These are phyloP conservation scores for Phengaris alcon DNA, from an alignment of 2,888 invertebrate species.

Conservation along the genomic window DNA sequence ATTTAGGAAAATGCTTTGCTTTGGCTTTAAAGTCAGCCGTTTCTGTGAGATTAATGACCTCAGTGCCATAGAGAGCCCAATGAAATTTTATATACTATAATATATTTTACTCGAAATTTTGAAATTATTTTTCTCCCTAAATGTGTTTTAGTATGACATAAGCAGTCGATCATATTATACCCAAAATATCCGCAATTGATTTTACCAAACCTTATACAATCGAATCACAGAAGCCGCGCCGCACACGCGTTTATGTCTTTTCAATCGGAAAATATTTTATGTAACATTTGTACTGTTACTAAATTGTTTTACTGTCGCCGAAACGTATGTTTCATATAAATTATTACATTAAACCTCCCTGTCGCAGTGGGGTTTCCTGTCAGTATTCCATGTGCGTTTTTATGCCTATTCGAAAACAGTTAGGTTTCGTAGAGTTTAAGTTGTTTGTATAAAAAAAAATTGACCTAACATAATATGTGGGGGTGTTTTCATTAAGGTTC, in stretches of 20 bases:
- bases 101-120: too few species aligned
- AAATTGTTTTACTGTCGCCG: background rate
- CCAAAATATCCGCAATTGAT: too few species aligned
- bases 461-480: background rate
- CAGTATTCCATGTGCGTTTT: background rate
- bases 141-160: too few species aligned
- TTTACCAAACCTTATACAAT: background rate
- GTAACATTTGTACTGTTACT: background rate
- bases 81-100: too few species aligned
- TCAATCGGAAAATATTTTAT: background rate
- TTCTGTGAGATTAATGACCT: too few species aligned
- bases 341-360: background rate
- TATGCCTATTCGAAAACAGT: background rate
- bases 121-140: too few species aligned
- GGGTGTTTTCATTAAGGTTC: background rate
- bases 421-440: background rate
- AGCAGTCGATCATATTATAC: too few species aligned
- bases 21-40: too few species aligned
- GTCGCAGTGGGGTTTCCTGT: background rate
- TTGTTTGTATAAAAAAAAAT: background rate
- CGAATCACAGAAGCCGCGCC: background rate
- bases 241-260: slow-evolving; percentile 26
- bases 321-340: background rate
- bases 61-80: too few species aligned
- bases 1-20: too few species aligned